Conservation (phyloP, 2,797 vertebrate genomes). For the Limnodromus scolopaceus region DNA sequence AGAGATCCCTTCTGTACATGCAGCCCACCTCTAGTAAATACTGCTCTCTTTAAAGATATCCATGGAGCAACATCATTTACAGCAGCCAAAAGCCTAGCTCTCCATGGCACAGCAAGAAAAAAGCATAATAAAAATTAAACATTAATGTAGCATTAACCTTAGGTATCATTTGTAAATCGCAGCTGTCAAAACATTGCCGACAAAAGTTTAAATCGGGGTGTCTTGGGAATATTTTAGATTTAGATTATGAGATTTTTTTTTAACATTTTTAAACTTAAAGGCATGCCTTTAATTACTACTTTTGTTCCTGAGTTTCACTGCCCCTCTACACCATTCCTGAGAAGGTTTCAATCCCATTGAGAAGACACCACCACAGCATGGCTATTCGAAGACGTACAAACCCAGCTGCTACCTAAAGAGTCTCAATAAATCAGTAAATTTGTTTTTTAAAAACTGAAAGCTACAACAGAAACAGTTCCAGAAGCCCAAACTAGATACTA, state of each 20-base stretch:
- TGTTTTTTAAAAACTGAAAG: neutral
- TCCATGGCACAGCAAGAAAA: neutral
- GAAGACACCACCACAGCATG: neutral
- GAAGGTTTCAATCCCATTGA: neutral
- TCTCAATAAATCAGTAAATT: neutral
- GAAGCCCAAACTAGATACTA: neutral
- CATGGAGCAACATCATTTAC: neutral
- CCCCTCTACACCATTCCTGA: neutral
- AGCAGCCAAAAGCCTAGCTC: neutral
- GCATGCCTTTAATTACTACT: neutral
- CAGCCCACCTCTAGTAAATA: neutral
- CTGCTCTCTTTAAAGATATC: neutral
- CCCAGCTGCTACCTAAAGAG: neutral
- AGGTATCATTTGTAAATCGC: neutral
- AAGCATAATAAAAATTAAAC: neutral
- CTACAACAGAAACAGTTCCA: neutral
- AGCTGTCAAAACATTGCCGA: neutral
- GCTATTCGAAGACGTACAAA: neutral
- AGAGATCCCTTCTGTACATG: neutral
- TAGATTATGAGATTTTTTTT: neutral
- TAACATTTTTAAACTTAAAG: neutral
- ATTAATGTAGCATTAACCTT: neutral
- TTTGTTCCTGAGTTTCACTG: neutral
- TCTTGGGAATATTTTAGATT: neutral
- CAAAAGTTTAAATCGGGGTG: neutral